phyloP scores from a whole-genome alignment of 2,797 vertebrate species.

The Prionace glauca region DNA sequence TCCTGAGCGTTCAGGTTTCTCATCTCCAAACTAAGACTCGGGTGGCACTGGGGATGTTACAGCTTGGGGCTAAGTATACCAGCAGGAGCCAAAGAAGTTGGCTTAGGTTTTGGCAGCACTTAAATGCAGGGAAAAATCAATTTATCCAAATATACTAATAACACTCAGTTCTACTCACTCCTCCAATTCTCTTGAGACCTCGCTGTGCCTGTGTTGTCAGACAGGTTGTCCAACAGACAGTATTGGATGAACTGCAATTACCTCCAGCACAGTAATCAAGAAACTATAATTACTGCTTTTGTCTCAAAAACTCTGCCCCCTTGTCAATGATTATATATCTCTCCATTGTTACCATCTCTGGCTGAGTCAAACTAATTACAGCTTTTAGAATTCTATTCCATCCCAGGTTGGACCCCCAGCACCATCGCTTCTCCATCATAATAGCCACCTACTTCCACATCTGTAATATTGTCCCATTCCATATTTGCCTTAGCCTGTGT shows the following conservation, averaged over 20 bases:
- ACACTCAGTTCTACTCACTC: neutral
- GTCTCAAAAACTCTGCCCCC: neutral
- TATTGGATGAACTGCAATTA: neutral
- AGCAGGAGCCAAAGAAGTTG: neutral
- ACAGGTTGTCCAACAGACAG: neutral
- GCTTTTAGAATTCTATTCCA: neutral
- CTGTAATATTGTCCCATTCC: neutral
- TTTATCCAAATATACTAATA: neutral
- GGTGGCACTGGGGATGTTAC: neutral
- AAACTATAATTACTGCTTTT: neutral
- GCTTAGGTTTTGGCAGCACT: neutral
- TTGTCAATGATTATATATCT: neutral
- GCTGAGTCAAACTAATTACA: neutral
- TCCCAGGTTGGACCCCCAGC: no score
- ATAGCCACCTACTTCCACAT: neutral
- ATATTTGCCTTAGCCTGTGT: neutral
- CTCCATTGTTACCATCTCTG: neutral
- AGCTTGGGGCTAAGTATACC: neutral
- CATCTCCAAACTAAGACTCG: neutral
- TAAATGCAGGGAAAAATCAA: neutral
- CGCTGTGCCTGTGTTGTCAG: neutral
- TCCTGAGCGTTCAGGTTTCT: neutral
- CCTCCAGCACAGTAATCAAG: neutral
- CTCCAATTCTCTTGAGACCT: neutral
- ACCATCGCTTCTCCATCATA: neutral